Evolutionary conservation across 1,140 invertebrate genomes (phyloP).

Genomic region (Drosophila quadrilineata): DNA sequence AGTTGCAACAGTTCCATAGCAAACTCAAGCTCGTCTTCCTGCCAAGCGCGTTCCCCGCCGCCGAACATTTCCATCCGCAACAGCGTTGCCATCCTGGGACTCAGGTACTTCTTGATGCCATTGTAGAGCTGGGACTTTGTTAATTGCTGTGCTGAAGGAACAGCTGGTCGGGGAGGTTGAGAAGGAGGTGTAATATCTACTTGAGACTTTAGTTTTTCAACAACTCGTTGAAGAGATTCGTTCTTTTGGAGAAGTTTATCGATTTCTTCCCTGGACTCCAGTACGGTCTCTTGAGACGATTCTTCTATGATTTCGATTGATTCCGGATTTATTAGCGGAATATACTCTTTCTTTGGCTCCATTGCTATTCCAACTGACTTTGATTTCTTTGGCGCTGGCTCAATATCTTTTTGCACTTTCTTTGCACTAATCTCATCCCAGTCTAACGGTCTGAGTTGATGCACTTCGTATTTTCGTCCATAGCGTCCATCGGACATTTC

Average conservation of each 20-base stretch:
- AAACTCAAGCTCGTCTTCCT: slow-evolving; percentile 62
- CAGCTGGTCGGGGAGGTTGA: neutral
- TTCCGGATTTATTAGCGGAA: no score
- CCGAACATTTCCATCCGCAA: slow-evolving; percentile 79
- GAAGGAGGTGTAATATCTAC: no score
- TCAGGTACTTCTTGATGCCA: slow-evolving; percentile 69
- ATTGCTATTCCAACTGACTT: no score
- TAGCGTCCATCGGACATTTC: slow-evolving; percentile 23
- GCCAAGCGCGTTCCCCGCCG: slow-evolving; percentile 58
- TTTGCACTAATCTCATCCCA: slow-evolving; percentile 15
- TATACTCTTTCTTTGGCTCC: no score
- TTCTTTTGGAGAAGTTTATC: no score
- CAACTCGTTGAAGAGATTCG: no score
- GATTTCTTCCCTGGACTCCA: no score
- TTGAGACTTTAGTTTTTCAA: no score
- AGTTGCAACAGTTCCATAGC: slow-evolving; percentile 59
- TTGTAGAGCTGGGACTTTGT: slow-evolving; percentile 70
- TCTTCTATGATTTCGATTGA: no score
- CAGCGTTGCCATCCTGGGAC: slow-evolving; percentile 61
- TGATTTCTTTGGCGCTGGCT: no score
- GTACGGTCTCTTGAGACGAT: no score
- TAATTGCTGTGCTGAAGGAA: neutral
- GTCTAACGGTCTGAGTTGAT: neutral
- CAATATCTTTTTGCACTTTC: slow-evolving; percentile 1
- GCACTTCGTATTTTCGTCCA: slow-evolving; percentile 6